Base-by-base conservation (phyloP, 2,888 invertebrate species). In the Aplocera efformata region DNA sequence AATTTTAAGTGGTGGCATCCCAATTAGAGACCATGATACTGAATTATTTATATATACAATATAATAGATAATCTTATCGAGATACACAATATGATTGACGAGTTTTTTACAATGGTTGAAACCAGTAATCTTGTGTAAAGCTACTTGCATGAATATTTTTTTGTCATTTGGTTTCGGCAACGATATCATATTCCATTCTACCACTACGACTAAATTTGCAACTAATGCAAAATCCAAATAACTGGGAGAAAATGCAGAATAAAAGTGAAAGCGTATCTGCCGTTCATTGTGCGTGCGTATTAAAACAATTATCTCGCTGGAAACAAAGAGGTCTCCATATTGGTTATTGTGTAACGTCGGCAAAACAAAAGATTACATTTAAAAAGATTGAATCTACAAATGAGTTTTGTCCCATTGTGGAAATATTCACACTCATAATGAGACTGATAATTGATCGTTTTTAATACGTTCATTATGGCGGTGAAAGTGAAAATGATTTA, bases 21-120 rank as follows among this genome's bases (percentile, higher is more conserved):
- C 77, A 81, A 84, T 82, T 80, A 83, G 63, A 56, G 52, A 58
- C 63, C 66, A 74, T 84, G 82, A 84, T 74, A 70, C 42, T 65
- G 67, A 60, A 72, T 70, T 67, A 74, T 75, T 74, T 61, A 54
- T 60, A 52, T 51, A 56, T 58, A 48, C 2, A 17, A 17, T 17
- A 3, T 17, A 17, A 2, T 17, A 17, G 53, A 63, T 62, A 65
- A 61, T 71, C 63, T 62, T 61, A 63, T 64, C 63, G 48, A 58
- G 48, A 48, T 53, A 63, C 63, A 58, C 53, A 40, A 11, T n/a
- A n/a, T n/a, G 51, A 64, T 63, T 50, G 60, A 57, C n/a, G n/a
- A 55, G 50, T 33, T 48, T 48, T 37, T 32, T 42, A 46, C 30
- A 39, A 28, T 38, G 48, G 23, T 48, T 6, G 7, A 5, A 22